phyloP scores from a whole-genome alignment of 2,888 invertebrate species.

The Artemia sinica region DNA sequence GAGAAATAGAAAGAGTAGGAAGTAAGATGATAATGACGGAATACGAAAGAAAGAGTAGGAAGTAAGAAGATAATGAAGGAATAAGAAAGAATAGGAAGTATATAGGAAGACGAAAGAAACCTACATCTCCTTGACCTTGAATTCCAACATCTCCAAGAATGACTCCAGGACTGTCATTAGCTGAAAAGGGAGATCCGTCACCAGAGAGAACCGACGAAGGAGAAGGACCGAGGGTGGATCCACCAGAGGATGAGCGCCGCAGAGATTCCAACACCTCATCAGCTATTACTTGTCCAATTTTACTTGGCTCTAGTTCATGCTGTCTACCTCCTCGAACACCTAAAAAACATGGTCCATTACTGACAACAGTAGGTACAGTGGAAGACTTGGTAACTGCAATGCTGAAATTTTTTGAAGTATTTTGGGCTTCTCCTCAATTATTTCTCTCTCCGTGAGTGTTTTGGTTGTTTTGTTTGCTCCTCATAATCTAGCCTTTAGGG shows the following conservation, averaged over 20 bases:
- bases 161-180: constrained; percentile 34
- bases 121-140: neutral
- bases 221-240: constrained; percentile 20
- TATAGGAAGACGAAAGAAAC: neutral
- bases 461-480: too few relatives aligned
- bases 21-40: too few relatives aligned
- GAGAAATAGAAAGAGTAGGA: too few relatives aligned
- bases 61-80: too few relatives aligned
- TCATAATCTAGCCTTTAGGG: too few relatives aligned
- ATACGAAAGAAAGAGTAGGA: too few relatives aligned
- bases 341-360: neutral
- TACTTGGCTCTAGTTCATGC: constrained; percentile 54
- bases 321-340: neutral
- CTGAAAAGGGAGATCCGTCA: constrained; percentile 35
- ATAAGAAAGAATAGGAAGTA: too few relatives aligned
- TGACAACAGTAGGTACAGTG: too few relatives aligned
- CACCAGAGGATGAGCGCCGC: constrained; percentile 28
- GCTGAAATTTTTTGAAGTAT: too few relatives aligned
- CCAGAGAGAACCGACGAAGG: constrained; percentile 18
- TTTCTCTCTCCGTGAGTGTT: too few relatives aligned
- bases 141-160: constrained; percentile 27
- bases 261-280: constrained; percentile 51
- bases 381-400: too few relatives aligned
- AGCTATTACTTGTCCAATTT: constrained; percentile 66
- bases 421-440: too few relatives aligned